These are phyloP conservation scores for Corythaixoides concolor DNA, from an alignment of 2,113 vertebrate genomes.

Conservation along the genomic window DNA sequence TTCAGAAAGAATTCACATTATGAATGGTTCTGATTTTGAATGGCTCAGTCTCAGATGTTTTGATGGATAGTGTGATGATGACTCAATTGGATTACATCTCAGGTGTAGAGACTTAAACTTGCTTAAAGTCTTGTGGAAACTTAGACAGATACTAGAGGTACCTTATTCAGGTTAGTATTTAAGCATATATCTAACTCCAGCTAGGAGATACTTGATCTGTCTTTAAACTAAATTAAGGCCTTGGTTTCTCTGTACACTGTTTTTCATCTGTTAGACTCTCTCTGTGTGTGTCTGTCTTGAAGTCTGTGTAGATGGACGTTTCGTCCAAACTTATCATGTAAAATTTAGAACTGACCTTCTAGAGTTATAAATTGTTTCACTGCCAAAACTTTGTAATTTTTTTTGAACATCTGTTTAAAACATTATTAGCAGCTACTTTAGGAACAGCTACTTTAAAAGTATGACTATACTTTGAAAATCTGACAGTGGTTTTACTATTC, in stretches of 20 bases:
- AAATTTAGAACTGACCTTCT: background rate
- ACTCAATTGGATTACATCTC: background rate
- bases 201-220: background rate
- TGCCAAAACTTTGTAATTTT: background rate
- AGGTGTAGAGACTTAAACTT: background rate
- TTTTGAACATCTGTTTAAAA: background rate
- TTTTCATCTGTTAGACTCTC: background rate
- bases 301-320: background rate
- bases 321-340: background rate
- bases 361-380: background rate
- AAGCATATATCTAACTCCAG: background rate
- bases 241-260: background rate
- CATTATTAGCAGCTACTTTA: background rate
- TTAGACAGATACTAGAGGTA: background rate
- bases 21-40: background rate
- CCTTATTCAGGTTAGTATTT: background rate
- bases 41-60: background rate
- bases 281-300: background rate
- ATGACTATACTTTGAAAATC: background rate
- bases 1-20: background rate
- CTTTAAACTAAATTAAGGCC: background rate
- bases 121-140: background rate
- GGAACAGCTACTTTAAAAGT: background rate
- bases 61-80: background rate
- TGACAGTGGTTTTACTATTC: background rate